Conservation (phyloP, 2,113 vertebrate genomes). For the Hippocampus barbouri region DNA sequence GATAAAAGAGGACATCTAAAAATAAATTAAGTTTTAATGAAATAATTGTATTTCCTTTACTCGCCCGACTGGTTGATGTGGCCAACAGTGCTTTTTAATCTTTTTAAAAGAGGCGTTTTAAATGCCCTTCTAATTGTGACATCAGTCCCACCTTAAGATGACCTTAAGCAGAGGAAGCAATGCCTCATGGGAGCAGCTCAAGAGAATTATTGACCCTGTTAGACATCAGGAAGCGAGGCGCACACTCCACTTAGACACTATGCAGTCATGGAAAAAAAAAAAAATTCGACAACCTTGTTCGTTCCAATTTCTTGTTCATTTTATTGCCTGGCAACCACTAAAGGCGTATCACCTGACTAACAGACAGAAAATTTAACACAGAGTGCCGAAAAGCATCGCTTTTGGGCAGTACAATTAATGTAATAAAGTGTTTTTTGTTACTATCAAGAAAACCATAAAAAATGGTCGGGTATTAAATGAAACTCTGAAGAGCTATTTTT, state of each 20-base stretch:
- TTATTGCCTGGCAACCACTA: too few relatives aligned
- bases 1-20: conserved; percentile 75
- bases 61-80: conserved; percentile 62
- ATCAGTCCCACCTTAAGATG: conserved; percentile 67
- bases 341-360: too few relatives aligned
- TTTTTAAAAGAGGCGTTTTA: conserved; percentile 70
- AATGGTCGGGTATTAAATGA: too few relatives aligned
- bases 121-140: conserved; percentile 76
- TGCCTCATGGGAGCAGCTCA: conserved; percentile 63
- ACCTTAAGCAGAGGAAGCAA: conserved; percentile 62
- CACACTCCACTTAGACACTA: conserved; percentile 31
- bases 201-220: conserved; percentile 61
- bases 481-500: too few relatives aligned
- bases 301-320: too few relatives aligned
- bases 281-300: too few relatives aligned
- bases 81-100: conserved; percentile 71
- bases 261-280: too few relatives aligned
- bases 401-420: too few relatives aligned
- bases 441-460: too few relatives aligned
- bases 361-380: too few relatives aligned
- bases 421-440: too few relatives aligned
- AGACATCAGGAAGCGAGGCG: conserved; percentile 59
- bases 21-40: conserved; percentile 79
- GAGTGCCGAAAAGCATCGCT: too few relatives aligned
- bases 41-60: conserved; percentile 80